These are phyloP conservation scores for Arnoldichthys spilopterus DNA, from an alignment of 2,797 vertebrate genomes.

Conservation along the genomic window DNA sequence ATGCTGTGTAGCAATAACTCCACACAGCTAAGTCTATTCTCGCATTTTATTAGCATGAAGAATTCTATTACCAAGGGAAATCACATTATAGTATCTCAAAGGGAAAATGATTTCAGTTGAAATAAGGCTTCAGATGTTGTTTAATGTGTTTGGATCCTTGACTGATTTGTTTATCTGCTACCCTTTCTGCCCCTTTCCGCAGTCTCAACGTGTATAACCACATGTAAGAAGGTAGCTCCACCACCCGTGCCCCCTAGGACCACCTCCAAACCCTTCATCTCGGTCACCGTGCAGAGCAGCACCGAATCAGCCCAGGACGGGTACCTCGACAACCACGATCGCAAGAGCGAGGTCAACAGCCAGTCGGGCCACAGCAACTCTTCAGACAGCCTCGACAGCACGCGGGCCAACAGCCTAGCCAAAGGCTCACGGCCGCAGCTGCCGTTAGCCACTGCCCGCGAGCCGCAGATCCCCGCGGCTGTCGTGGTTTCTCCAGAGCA, in stretches of 20 bases:
- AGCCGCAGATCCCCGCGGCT: slow-evolving; percentile 52
- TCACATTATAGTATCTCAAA: not conserved
- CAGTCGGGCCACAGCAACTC: slow-evolving; percentile 98
- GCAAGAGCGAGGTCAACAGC: slow-evolving; percentile 93
- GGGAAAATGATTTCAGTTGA: not conserved
- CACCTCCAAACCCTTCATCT: slow-evolving; percentile 98
- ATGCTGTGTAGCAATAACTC: too few species aligned
- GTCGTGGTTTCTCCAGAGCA: slow-evolving; percentile 54
- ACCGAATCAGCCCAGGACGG: slow-evolving; percentile 98
- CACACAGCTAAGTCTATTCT: not conserved
- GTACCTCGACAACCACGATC: slow-evolving; percentile 95
- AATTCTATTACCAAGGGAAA: not conserved
- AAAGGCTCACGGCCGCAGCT: slow-evolving; percentile 79
- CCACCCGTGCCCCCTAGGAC: slow-evolving; percentile 96
- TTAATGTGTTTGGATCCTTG: not conserved
- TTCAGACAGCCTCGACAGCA: slow-evolving; percentile 96
- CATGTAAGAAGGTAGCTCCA: slow-evolving; percentile 93
- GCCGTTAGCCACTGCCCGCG: slow-evolving; percentile 75
- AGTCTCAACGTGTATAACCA: slow-evolving; percentile 97
- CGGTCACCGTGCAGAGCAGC: slow-evolving; percentile 98
- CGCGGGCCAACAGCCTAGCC: slow-evolving; percentile 89
- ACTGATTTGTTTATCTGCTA: not conserved
- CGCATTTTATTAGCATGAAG: too few species aligned
- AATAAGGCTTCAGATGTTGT: not conserved
- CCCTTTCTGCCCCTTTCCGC: slow-evolving; percentile 13